Conservation (phyloP, 1,140 invertebrate genomes). For the Cyphomyrmex costatus region DNA sequence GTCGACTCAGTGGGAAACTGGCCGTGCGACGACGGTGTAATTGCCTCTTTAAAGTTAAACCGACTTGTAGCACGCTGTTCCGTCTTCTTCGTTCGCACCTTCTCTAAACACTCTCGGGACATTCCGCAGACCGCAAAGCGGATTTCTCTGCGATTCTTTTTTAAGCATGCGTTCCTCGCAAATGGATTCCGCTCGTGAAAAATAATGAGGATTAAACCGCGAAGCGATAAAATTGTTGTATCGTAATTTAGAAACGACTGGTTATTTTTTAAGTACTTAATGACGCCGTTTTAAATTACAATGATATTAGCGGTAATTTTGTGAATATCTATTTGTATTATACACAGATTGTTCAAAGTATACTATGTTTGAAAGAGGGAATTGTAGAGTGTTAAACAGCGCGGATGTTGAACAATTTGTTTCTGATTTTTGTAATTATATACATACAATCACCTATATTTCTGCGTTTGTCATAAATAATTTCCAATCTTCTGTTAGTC, state of each 20-base stretch:
- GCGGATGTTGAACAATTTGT: background rate
- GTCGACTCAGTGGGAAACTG: conserved; percentile 9
- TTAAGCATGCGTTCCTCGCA: background rate
- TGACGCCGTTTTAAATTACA: background rate
- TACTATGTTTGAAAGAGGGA: background rate
- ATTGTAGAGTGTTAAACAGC: background rate
- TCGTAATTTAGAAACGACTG: background rate
- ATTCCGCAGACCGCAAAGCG: conserved; percentile 59
- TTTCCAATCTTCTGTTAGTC: background rate
- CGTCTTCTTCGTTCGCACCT: conserved; percentile 30
- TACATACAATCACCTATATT: background rate
- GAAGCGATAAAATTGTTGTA: background rate
- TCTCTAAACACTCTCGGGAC: conserved; percentile 31
- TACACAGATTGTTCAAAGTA: background rate
- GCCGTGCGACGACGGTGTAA: conserved; percentile 56
- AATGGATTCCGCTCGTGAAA: conserved; percentile 6
- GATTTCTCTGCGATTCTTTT: conserved; percentile 46
- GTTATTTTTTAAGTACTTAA: background rate
- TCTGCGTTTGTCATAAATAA: background rate
- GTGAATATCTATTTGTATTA: background rate
- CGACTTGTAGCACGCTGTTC: conserved; percentile 34
- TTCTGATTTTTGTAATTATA: background rate
- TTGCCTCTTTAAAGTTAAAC: conserved; percentile 58
- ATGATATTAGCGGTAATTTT: background rate
- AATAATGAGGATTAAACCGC: background rate